A percentile compares a stretch with the other conserved stretches of the same genome.
Conservation (phyloP, 2,113 vertebrate genomes). For the Patagioenas fasciata region DNA sequence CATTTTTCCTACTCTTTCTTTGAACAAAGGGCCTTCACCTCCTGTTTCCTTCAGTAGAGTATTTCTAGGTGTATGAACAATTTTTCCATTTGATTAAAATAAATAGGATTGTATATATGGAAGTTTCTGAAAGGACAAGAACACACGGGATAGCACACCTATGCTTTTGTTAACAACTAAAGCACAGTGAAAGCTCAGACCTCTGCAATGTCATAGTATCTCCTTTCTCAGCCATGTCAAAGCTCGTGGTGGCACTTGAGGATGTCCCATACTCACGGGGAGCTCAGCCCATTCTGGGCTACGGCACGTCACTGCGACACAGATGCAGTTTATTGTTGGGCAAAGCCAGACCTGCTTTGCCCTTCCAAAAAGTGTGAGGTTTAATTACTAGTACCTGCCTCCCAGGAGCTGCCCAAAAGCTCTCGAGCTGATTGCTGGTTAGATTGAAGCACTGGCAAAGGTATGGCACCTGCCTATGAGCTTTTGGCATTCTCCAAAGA, state of each 20-base stretch:
- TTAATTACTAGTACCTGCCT: neutral
- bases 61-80: neutral
- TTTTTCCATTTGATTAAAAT: neutral
- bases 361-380: neutral
- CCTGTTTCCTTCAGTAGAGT: neutral
- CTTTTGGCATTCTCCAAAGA: neutral
- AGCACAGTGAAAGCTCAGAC: neutral
- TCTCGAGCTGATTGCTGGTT: neutral
- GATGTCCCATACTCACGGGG: fast-evolving
- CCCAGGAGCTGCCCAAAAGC: neutral
- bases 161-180: neutral
- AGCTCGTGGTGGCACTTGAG: neutral
- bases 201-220: fast-evolving
- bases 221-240: neutral
- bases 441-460: neutral
- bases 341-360: neutral
- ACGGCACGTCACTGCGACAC: fast-evolving
- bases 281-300: neutral
- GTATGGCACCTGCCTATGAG: neutral
- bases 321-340: neutral
- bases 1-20: neutral
- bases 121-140: neutral
- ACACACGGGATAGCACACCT: fast-evolving
- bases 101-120: neutral
- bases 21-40: neutral